These are phyloP conservation scores for Chamaea fasciata DNA, from an alignment of 2,113 vertebrate species.

Conservation along the genomic window DNA sequence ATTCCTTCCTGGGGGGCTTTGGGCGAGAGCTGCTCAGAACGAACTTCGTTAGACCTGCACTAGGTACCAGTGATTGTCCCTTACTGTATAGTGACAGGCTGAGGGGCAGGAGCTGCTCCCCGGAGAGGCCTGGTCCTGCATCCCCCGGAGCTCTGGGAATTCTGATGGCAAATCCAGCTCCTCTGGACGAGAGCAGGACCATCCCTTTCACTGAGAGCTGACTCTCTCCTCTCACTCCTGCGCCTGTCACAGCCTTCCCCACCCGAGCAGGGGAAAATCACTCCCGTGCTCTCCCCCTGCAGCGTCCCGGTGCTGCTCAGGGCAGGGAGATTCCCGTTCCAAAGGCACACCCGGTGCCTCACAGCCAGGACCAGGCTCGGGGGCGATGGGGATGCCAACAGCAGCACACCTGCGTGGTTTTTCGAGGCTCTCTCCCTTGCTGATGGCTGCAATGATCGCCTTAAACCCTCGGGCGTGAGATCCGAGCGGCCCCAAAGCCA, in stretches of 20 bases:
- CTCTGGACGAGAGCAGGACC: background rate
- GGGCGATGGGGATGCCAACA: background rate
- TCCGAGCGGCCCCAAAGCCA: background rate
- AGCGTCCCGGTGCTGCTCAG: background rate
- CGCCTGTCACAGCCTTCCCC: background rate
- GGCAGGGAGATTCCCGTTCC: background rate
- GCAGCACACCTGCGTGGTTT: background rate
- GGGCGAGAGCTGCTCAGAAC: background rate
- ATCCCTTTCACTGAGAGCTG: background rate
- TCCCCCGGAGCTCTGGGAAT: background rate
- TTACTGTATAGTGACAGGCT: fast-evolving
- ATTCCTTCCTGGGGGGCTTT: background rate
- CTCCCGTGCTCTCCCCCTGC: background rate
- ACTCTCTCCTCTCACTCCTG: background rate
- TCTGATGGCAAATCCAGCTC: background rate
- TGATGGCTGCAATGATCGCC: background rate
- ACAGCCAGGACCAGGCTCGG: fast-evolving
- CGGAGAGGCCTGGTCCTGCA: background rate
- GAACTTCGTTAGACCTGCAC: background rate
- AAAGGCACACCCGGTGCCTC: background rate
- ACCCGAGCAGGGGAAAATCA: background rate
- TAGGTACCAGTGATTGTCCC: background rate
- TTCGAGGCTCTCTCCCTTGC: background rate
- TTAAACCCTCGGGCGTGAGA: background rate
- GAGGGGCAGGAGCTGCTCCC: background rate